Base-by-base conservation (phyloP, 2,888 invertebrate species). In the Coenonympha arcania region DNA sequence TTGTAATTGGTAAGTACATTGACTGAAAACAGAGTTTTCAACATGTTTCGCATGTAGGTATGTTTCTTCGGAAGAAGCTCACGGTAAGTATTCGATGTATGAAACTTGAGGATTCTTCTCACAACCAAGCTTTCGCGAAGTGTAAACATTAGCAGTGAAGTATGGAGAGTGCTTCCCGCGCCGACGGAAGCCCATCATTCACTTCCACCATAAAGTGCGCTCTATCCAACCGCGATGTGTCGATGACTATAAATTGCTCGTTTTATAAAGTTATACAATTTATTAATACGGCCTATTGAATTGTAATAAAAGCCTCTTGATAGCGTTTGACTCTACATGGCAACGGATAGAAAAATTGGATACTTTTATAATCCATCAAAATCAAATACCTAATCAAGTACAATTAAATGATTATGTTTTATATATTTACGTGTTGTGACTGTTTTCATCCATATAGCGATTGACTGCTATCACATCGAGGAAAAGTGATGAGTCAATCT, bases 141-240 rank as follows among this genome's bases (percentile, higher is more conserved):
- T 39, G 19, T 34, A 16, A 44, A 11, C 39, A 55, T 55, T 55
- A 52, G 55, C 55, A 55, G 52, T 44, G 40, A 47, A 55, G 34
- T 55, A 55, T 55, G 55, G 55, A 15, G 13, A 48, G 39, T 30
- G 15, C 43, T 45, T 52, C 52, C 55, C 50, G 55, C 50, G 40
- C 31, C 37, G 36, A 47, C 52, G 55, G 55, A 55, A 50, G 43
- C 52, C 43, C 49, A 52, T 52, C 46, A 55, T 47, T 55, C 52
- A 46, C 30, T 46, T 43, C 55, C 28, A 55, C 50, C 50, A 52
- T 43, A 30, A 46, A 43, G 59, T 36, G 19, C 31, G 26, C 39
- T 39, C 59, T 68, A 63, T 64, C 61, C 56, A 45, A 54, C 41
- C 43, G 43, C 33, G 39, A 50, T 52, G 39, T 43, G 44, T 31